phyloP scores from a whole-genome alignment of 1,140 invertebrate species.

The Aleiodes sp. region DNA sequence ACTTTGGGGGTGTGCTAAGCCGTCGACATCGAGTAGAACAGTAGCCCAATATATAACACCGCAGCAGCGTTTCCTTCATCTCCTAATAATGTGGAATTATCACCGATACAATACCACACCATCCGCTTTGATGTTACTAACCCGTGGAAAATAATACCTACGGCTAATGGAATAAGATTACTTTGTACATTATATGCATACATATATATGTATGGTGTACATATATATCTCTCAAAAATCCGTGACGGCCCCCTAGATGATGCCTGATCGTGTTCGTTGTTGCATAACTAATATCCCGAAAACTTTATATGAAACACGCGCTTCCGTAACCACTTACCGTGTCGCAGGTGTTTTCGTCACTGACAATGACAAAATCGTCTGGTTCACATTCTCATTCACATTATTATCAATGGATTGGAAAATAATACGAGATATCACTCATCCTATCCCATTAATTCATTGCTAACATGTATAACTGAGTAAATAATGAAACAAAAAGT shows the following conservation, averaged over 20 bases:
- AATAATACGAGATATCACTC: too few relatives aligned
- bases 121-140: conserved; percentile 64
- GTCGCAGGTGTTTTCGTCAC: conserved; percentile 10
- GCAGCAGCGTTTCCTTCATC: conserved; percentile 30
- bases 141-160: conserved; percentile 60
- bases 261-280: conserved; percentile 12
- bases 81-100: conserved; percentile 67
- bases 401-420: too few relatives aligned
- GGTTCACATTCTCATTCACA: background rate
- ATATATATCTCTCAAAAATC: background rate
- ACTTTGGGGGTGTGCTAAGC: conserved; percentile 64
- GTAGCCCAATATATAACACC: background rate
- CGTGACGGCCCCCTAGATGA: conserved; percentile 3
- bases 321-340: background rate
- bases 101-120: conserved; percentile 61
- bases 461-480: too few relatives aligned
- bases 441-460: too few relatives aligned
- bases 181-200: conserved; percentile 35
- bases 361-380: background rate
- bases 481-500: too few relatives aligned
- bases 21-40: conserved; percentile 39
- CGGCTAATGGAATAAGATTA: conserved; percentile 63
- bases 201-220: background rate
- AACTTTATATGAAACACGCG: conserved; percentile 7
- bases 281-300: conserved; percentile 6